Conservation (phyloP, 2,888 invertebrate species). For the Tetramorium bicarinatum region DNA sequence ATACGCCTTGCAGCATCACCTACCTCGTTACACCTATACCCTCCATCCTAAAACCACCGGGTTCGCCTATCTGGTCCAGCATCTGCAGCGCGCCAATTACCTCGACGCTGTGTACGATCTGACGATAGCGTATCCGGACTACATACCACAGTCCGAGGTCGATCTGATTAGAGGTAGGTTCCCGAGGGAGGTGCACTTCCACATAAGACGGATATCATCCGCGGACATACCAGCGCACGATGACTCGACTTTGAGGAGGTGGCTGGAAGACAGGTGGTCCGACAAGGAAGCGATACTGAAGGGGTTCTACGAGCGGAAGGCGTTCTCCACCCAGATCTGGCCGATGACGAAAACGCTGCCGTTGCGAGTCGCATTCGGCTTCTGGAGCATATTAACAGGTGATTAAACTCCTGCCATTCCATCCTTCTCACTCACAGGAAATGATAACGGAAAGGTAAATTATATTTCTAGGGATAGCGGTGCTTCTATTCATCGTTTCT, state of each 20-base stretch:
- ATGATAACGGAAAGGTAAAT: constrained; percentile 8
- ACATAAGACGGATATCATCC: constrained; percentile 90
- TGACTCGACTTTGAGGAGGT: constrained; percentile 88
- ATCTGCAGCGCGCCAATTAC: constrained; percentile 88
- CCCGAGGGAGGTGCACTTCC: constrained; percentile 92
- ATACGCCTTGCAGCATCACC: constrained; percentile 90
- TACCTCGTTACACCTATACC: constrained; percentile 92
- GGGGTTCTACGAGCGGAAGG: constrained; percentile 88
- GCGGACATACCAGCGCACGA: constrained; percentile 88
- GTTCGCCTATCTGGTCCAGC: constrained; percentile 89
- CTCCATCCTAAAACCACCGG: constrained; percentile 96
- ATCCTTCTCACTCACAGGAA: neutral
- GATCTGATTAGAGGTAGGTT: constrained; percentile 91
- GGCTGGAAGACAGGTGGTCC: constrained; percentile 90
- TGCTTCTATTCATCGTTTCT: constrained; percentile 80
- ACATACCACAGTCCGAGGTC: constrained; percentile 91
- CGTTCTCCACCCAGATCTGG: constrained; percentile 85
- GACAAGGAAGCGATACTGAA: constrained; percentile 89
- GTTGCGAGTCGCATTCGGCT: constrained; percentile 88
- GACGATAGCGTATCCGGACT: constrained; percentile 94
- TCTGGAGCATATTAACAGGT: constrained; percentile 89
- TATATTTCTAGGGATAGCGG: constrained; percentile 75
- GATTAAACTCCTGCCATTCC: neutral
- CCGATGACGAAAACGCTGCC: constrained; percentile 84
- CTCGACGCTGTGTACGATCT: constrained; percentile 94